A percentile compares a stretch with the other conserved stretches of the same genome.
These are phyloP conservation scores for Musca domestica DNA, from an alignment of 1,140 invertebrate genomes.

Conservation along the genomic window DNA sequence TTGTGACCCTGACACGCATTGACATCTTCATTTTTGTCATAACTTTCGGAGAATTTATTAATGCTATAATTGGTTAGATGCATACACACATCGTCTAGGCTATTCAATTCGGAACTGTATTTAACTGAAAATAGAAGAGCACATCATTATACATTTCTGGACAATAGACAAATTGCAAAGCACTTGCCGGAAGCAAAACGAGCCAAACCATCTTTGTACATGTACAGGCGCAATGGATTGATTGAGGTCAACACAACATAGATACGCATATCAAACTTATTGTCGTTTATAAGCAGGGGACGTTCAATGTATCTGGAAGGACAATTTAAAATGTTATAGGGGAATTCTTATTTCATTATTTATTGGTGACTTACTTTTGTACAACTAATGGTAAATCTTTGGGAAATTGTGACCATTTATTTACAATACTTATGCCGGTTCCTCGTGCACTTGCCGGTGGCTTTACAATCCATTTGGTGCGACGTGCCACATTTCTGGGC, in stretches of 20 bases:
- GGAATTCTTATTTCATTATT: not conserved
- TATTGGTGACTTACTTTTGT: constrained; percentile 60
- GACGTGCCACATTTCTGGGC: constrained; percentile 70
- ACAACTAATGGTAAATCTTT: constrained; percentile 87
- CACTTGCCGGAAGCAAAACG: constrained; percentile 78
- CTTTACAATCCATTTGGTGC: constrained; percentile 79
- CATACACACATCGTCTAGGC: constrained; percentile 88
- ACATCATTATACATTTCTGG: not conserved
- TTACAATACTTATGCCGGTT: constrained; percentile 90
- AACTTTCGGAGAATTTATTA: constrained; percentile 86
- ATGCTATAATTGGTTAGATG: constrained; percentile 99
- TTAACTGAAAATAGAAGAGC: constrained; percentile 59
- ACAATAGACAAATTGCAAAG: constrained; percentile 25
- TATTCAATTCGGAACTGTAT: constrained; percentile 77
- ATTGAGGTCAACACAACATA: constrained; percentile 95
- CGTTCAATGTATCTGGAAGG: constrained; percentile 71
- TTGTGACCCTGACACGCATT: constrained; percentile 84
- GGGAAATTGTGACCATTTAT: constrained; percentile 90
- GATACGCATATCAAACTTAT: constrained; percentile 88
- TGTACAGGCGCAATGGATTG: constrained; percentile 87
- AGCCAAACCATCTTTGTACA: constrained; percentile 94
- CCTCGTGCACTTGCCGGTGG: constrained; percentile 93
- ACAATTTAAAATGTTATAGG: not conserved
- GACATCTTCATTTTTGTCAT: constrained; percentile 82
- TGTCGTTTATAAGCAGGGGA: constrained; percentile 87